Percentiles rank a stretch among this genome's conserved stretches.
phyloP scores from a whole-genome alignment of 2,797 vertebrate species.

The Macrochelys suwanniensis region DNA sequence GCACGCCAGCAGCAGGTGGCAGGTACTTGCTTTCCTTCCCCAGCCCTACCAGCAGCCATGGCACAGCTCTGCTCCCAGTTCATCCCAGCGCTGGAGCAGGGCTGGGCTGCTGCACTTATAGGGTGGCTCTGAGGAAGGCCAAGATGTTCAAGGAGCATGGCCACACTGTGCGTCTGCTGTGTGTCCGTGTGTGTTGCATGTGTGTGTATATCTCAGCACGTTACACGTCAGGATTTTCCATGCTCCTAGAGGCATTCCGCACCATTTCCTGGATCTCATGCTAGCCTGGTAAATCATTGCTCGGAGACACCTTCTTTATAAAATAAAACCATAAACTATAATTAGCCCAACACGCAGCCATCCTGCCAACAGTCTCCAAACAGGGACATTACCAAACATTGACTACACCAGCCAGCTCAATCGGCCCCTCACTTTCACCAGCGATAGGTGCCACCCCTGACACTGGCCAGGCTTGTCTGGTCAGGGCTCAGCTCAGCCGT shows the following conservation, averaged over 20 bases:
- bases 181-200: not conserved
- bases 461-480: too few relatives aligned
- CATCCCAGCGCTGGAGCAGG: not conserved
- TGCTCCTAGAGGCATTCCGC: not conserved
- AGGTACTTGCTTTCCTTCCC: not conserved
- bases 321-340: not conserved
- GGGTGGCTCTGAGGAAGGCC: not conserved
- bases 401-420: not conserved
- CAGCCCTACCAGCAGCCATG: too few relatives aligned
- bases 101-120: not conserved
- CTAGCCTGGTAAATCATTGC: not conserved
- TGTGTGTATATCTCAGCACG: not conserved
- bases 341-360: accelerated
- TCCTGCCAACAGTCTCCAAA: slow-evolving; percentile 38
- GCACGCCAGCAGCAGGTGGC: not conserved
- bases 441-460: too few relatives aligned
- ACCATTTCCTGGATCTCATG: accelerated
- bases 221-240: not conserved
- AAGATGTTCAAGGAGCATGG: not conserved
- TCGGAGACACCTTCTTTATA: not conserved
- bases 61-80: not conserved
- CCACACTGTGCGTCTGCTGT: not conserved
- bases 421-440: too few relatives aligned
- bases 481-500: too few relatives aligned
- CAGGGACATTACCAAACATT: not conserved